Base-by-base conservation (phyloP, 1,140 invertebrate genomes). In the Temnothorax longispinosus region DNA sequence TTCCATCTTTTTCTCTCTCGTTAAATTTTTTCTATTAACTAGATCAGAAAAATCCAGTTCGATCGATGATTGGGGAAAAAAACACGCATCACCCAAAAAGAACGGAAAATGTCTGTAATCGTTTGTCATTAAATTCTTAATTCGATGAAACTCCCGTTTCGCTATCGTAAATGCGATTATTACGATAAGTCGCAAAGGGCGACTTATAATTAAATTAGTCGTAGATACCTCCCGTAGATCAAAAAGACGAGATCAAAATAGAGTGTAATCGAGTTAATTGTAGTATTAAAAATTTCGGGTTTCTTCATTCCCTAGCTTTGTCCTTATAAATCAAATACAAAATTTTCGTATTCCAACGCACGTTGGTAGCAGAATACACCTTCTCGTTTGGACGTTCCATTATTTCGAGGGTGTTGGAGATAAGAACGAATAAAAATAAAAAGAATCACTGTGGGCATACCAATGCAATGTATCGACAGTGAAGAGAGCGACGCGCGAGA, bases 401-500 rank as follows among this genome's bases (percentile, higher is more conserved):
- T 13, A 44, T 13, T 54, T 81, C 56, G 35, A 60, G n/a, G 35
- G 8, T 38, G 41, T 50, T 60, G 38, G 27, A 27, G 8, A 84
- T 62, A 47, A 72, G 2, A 0, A 32, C 44, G 11, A 84, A 27
- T 50, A 50, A 67, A 41, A 60, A n/a, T 47, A 41, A 18, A 41
- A 58, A 52, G 13, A 62, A 72, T 44, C 69, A 69, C 35, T 69
- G 15, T 44, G 52, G 8, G 44, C 54, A 56, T 65, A 84, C 13
- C 11, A 44, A 72, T 21, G 21, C 21, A 21, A 21, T 62, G 21
- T 60, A 85, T 50, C 50, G 35, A 80, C 74, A 67, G 10, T 35
- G 67, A 80, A 54, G 52, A 81, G 50, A 86, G n/a, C n/a, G 62
- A 72, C 50, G 13, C 76, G 32, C 15, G 35, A 71, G 62, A 67